Percentiles rank a stretch among this genome's conserved stretches.
phyloP scores from a whole-genome alignment of 2,888 invertebrate genomes.

The Herminia tarsipennalis region DNA sequence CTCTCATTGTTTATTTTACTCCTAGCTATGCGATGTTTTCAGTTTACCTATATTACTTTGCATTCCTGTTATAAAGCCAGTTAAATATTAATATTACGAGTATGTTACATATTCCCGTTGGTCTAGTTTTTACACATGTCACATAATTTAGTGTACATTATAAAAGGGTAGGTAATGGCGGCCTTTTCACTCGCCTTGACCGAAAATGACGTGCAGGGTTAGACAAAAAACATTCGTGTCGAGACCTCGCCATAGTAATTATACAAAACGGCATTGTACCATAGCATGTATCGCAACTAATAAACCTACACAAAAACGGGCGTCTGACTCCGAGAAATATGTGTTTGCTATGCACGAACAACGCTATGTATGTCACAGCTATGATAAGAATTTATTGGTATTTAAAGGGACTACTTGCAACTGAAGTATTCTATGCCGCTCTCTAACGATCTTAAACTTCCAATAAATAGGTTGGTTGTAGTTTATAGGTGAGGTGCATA shows the following conservation, averaged over 20 bases:
- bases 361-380: constrained; percentile 9
- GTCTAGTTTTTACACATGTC: not conserved
- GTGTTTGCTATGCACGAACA: constrained; percentile 16
- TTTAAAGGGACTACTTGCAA: constrained; percentile 12
- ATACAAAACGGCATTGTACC: constrained; percentile 29
- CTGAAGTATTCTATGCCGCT: constrained; percentile 14
- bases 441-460: constrained; percentile 9
- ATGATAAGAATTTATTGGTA: constrained; percentile 26
- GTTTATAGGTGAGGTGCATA: not conserved
- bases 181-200: constrained; percentile 33
- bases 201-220: constrained; percentile 25
- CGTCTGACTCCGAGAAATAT: constrained; percentile 18
- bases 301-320: constrained; percentile 23
- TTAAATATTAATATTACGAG: too few species aligned
- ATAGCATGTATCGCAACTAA: constrained; percentile 24
- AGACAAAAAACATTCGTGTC: constrained; percentile 33
- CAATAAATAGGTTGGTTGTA: not conserved
- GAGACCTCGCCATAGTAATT: constrained; percentile 24
- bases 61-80: constrained; percentile 4
- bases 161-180: constrained; percentile 21
- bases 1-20: not conserved
- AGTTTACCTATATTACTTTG: constrained; percentile 1
- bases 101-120: too few species aligned
- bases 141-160: constrained; percentile 10
- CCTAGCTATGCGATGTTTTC: constrained; percentile 8